Evolutionary conservation across 2,888 invertebrate genomes (phyloP), one percentile per base, ranked within the genome.

Genomic region (Spisula solida): DNA sequence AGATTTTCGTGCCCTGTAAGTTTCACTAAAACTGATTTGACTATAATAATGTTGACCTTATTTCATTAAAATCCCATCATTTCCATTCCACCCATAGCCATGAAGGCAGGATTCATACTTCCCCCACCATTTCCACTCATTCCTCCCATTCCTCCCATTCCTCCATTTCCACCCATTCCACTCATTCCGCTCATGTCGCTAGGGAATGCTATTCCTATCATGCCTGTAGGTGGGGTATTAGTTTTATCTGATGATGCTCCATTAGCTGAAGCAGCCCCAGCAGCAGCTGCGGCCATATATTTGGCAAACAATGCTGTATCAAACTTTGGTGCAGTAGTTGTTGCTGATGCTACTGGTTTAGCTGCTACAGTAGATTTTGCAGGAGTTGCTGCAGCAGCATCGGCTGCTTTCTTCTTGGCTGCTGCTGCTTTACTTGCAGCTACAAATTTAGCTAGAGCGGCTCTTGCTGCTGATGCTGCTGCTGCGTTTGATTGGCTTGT

Each of bases 41-140:
- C 6, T 66, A 25, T 66, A 25, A 66, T 66, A 25, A 66, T 25
- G 5, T 1, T 25, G 60, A 6, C 25, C 5, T 25, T n/a, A 66
- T 66, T 66, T 66, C 18, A 75, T 41, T 81, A 87, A 60, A 83
- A 82, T 82, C 79, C 82, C 56, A 87, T 56, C 82, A 82, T 55
- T 79, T 81, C 87, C 82, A 87, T 82, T 56, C 56, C 82, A 41
- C 29, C 78, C 82, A 87, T 82, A 10, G 81, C 66, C 66, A 66
- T 48, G 47, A 81, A 34, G 41, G 34, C 75, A 18, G 56, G 56
- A 56, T 34, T 56, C 55, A 56, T 56, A 14, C 29, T 34, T 81
- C 81, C 81, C 29, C 56, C 56, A 31, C 12, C 10, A 48, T 70
- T 70, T 48, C 83, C 75, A 48, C 10, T 2, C 16, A 48, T 25